Conservation (phyloP, 2,797 vertebrate genomes). For the Micromesistius poutassou region DNA sequence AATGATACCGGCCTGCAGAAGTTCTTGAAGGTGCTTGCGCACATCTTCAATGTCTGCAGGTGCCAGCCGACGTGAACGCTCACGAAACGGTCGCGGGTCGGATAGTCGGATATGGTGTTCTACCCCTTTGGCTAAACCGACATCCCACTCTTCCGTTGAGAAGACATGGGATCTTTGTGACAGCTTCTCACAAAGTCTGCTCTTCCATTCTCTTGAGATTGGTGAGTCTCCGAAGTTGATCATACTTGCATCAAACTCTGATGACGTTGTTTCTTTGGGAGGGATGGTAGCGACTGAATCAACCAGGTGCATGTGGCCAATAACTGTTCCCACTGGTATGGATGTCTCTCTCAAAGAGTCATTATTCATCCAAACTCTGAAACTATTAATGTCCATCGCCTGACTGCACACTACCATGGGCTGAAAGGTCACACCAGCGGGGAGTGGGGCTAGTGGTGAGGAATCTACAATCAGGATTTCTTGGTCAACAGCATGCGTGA, state of each 20-base stretch:
- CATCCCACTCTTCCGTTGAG: constrained; percentile 18
- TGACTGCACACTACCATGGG: constrained; percentile 13
- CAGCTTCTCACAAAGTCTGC: constrained; percentile 15
- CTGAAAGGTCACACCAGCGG: constrained; percentile 21
- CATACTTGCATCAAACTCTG: constrained; percentile 6
- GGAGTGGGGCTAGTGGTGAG: not conserved
- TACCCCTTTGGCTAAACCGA: constrained; percentile 11
- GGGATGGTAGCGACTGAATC: not conserved
- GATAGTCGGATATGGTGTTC: constrained; percentile 18
- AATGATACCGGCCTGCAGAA: constrained; percentile 11
- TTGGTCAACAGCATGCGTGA: not conserved
- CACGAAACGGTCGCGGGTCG: constrained; percentile 11
- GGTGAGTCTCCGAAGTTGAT: constrained; percentile 22
- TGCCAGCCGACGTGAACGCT: not conserved
- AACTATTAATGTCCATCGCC: not conserved
- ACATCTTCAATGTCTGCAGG: constrained; percentile 19
- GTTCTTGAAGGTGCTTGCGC: constrained; percentile 9
- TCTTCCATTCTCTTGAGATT: constrained; percentile 16
- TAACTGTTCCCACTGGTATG: constrained; percentile 17
- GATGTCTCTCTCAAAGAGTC: constrained; percentile 4
- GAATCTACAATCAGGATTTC: constrained; percentile 20
- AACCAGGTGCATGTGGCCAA: constrained; percentile 5
- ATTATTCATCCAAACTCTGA: constrained; percentile 13
- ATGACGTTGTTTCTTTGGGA: not conserved
- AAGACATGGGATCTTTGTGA: constrained; percentile 19